These are phyloP conservation scores for Lonchura striata DNA, from an alignment of 2,113 vertebrate genomes.

Conservation along the genomic window DNA sequence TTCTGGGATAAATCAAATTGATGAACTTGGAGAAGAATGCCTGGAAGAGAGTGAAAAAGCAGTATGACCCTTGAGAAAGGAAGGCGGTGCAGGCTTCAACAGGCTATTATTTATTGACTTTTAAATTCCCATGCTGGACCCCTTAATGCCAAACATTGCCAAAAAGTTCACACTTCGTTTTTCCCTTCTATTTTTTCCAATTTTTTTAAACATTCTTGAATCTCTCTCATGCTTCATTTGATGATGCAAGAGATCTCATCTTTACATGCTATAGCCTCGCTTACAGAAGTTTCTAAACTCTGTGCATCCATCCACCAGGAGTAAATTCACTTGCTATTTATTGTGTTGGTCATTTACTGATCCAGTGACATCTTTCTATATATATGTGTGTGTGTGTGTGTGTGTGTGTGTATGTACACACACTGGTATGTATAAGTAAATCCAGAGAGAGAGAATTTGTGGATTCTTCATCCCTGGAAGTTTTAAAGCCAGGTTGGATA, in stretches of 20 bases:
- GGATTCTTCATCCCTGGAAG: background rate
- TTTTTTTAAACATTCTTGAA: background rate
- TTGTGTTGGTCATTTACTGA: background rate
- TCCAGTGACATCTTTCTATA: background rate
- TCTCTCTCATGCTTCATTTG: background rate
- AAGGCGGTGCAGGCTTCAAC: conserved; percentile 1
- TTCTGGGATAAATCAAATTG: conserved; percentile 42
- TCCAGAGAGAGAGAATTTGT: background rate
- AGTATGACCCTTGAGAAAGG: conserved; percentile 27
- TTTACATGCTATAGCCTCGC: background rate
- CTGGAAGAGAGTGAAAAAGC: conserved; percentile 44
- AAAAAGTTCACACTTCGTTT: background rate
- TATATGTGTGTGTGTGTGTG: rapidly evolving
- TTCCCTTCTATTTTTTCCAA: background rate
- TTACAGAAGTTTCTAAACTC: background rate
- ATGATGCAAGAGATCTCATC: background rate
- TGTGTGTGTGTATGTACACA: background rate
- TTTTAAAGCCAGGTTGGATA: background rate
- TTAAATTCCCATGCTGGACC: background rate
- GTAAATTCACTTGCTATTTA: background rate
- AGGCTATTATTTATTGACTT: background rate
- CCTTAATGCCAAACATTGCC: background rate
- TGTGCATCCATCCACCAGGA: background rate
- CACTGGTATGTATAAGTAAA: background rate
- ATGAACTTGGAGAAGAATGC: conserved; percentile 55